Percentiles rank a stretch among this genome's conserved stretches.
Evolutionary conservation across 2,888 invertebrate genomes (phyloP).

Genomic region (Yponomeuta sedellus): DNA sequence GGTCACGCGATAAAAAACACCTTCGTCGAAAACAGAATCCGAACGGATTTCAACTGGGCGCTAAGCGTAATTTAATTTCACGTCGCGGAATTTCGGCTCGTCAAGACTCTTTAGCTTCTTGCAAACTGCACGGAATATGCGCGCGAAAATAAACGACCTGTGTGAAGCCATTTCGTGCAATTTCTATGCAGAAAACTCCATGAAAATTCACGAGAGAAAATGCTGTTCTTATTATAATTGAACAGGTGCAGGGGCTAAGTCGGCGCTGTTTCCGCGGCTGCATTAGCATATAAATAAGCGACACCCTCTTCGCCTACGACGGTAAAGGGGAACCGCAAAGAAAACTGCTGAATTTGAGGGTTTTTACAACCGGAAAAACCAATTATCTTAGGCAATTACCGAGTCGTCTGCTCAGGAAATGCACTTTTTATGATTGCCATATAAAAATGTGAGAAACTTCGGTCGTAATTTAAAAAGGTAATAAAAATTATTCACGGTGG

Average conservation of each 20-base stretch:
- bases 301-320: constrained; percentile 43
- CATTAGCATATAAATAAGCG: constrained; percentile 74
- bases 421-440: constrained; percentile 32
- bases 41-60: not conserved
- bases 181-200: constrained; percentile 60
- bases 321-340: constrained; percentile 41
- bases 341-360: constrained; percentile 46
- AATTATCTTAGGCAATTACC: constrained; percentile 71
- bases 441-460: constrained; percentile 9
- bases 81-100: not conserved
- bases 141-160: constrained; percentile 18
- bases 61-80: not conserved
- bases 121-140: not conserved
- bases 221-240: constrained; percentile 67
- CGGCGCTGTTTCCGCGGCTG: constrained; percentile 59
- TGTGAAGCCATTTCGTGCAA: constrained; percentile 50
- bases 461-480: not conserved
- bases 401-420: constrained; percentile 56
- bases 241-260: constrained; percentile 64
- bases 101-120: not conserved
- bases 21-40: not conserved
- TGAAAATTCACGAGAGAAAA: constrained; percentile 67
- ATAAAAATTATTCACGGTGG: not conserved
- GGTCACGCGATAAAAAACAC: constrained; percentile 2
- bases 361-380: constrained; percentile 65